A percentile compares a stretch with the other conserved stretches of the same genome.
Conservation (phyloP, 1,140 invertebrate genomes). For the Cyrtorhinus lividipennis region DNA sequence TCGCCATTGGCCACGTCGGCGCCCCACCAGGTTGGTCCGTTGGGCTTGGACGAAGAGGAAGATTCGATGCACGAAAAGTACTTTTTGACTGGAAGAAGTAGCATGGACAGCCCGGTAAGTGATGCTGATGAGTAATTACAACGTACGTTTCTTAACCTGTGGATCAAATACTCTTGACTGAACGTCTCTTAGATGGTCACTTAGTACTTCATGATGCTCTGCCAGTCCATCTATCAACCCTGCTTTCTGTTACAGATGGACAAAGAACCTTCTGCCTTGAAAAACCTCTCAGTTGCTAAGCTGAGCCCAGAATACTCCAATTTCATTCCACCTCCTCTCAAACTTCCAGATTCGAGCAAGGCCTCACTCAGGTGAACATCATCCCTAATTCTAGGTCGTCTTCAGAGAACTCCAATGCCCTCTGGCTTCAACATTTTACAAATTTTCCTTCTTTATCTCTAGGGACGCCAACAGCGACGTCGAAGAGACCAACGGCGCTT, state of each 20-base stretch:
- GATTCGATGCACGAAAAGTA: constrained; percentile 74
- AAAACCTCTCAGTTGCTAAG: constrained; percentile 18
- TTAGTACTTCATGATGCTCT: no score
- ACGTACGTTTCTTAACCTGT: no score
- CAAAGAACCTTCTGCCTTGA: constrained; percentile 17
- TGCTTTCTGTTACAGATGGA: constrained; percentile 18
- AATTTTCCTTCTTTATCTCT: no score
- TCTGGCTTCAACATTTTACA: no score
- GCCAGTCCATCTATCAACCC: no score
- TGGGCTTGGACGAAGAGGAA: constrained; percentile 32
- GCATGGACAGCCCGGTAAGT: constrained; percentile 8
- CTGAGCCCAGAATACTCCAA: constrained; percentile 27
- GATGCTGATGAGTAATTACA: no score
- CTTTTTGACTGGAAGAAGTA: constrained; percentile 30
- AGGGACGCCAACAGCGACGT: constrained; percentile 20
- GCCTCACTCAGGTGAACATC: constrained; percentile 1
- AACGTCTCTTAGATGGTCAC: no score
- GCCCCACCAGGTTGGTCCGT: constrained; percentile 23
- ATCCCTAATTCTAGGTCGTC: no score
- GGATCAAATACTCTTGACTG: no score
- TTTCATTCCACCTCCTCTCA: constrained; percentile 23
- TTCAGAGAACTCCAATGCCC: no score
- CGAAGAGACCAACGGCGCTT: constrained; percentile 20
- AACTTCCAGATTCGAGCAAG: constrained; percentile 12
- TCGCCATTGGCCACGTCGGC: background rate